These are phyloP conservation scores for Hippocampus kuda DNA, from an alignment of 2,797 vertebrate genomes.

Conservation along the genomic window DNA sequence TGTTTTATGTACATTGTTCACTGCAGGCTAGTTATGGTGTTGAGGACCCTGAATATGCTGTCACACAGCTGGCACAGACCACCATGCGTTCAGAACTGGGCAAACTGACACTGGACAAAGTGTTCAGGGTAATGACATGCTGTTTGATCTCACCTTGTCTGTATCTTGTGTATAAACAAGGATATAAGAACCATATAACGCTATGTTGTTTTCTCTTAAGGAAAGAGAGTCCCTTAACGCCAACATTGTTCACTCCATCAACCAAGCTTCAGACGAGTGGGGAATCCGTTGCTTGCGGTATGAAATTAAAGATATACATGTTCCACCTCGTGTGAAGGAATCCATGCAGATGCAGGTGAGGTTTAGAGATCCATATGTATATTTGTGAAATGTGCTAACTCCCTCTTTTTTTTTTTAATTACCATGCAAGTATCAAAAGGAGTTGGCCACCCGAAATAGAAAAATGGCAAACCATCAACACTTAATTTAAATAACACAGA, in stretches of 20 bases:
- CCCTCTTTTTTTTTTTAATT: no score
- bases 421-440: no score
- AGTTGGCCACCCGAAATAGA: no score
- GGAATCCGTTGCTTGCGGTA: slow-evolving; percentile 94
- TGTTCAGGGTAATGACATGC: slow-evolving; percentile 77
- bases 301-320: slow-evolving; percentile 94
- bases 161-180: no score
- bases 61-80: slow-evolving; percentile 94
- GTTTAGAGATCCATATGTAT: background rate
- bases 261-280: slow-evolving; percentile 85
- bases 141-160: background rate
- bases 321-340: slow-evolving; percentile 89
- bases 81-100: slow-evolving; percentile 97
- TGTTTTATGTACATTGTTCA: background rate
- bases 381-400: no score
- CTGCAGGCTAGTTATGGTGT: slow-evolving; percentile 91
- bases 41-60: slow-evolving; percentile 93
- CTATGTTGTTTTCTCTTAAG: slow-evolving; percentile 45
- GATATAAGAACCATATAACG: background rate
- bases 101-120: slow-evolving; percentile 93
- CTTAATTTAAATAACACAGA: no score
- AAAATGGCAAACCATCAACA: no score
- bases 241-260: slow-evolving; percentile 93
- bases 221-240: slow-evolving; percentile 87
- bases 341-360: slow-evolving; percentile 99